Percentiles rank a stretch among this genome's conserved stretches.
Evolutionary conservation across 2,797 vertebrate genomes (phyloP).

Genomic region (Gallirallus australis): DNA sequence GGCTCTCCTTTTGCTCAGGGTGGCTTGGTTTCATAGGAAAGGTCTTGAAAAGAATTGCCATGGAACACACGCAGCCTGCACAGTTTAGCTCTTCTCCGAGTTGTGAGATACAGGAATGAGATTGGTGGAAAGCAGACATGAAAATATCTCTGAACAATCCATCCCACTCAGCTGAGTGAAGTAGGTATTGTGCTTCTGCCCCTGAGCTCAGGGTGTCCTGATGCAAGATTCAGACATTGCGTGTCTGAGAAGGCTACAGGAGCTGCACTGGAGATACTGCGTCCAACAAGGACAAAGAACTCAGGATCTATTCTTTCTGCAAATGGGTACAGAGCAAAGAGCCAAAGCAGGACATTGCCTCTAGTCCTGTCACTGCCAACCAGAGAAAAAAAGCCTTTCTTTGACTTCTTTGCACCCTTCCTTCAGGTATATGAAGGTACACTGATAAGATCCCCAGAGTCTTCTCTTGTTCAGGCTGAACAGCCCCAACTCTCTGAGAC

Average conservation of each 20-base stretch:
- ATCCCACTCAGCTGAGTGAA: fast-evolving
- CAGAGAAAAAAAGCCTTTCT: neutral
- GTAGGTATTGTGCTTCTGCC: neutral
- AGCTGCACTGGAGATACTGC: neutral
- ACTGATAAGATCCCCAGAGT: neutral
- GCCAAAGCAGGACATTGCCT: neutral
- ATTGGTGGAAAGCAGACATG: neutral
- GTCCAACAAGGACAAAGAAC: neutral
- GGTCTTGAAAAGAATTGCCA: neutral
- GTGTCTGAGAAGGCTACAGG: fast-evolving
- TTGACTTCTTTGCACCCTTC: neutral
- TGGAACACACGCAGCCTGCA: neutral
- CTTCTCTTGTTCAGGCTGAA: neutral
- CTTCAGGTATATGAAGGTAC: neutral
- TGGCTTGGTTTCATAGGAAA: neutral
- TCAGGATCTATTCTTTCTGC: neutral
- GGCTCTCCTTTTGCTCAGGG: neutral
- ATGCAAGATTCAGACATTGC: neutral
- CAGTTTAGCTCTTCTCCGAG: neutral
- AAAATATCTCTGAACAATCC: neutral
- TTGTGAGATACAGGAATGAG: neutral
- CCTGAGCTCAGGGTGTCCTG: fast-evolving
- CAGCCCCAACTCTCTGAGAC: neutral
- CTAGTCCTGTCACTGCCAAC: neutral
- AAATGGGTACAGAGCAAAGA: neutral